These are phyloP conservation scores for Xestia rhomboidea DNA, from an alignment of 2,888 invertebrate genomes.

Conservation along the genomic window DNA sequence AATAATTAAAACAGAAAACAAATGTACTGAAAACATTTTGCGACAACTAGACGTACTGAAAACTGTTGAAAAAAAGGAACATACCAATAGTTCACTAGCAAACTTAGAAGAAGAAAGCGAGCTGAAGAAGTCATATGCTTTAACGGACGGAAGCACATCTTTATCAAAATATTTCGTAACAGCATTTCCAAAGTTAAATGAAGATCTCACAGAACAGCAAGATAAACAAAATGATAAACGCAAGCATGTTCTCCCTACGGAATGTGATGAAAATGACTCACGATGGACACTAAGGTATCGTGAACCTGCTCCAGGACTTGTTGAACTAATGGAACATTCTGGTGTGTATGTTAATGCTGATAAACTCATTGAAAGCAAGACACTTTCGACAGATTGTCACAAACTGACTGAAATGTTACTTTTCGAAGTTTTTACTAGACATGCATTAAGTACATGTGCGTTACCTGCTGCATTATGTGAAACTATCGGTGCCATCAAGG, in stretches of 20 bases:
- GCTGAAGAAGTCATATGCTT: not conserved
- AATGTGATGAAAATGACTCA: slow-evolving; percentile 11
- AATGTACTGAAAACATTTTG: not conserved
- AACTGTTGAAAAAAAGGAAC: not conserved
- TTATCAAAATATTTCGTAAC: not conserved
- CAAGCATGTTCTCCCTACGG: not conserved
- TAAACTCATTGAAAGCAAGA: slow-evolving; percentile 2
- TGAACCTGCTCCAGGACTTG: not conserved
- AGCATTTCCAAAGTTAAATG: not conserved
- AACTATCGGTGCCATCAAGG: not conserved
- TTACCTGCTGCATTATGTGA: too few relatives aligned
- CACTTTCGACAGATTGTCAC: not conserved
- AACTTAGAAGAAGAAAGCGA: not conserved
- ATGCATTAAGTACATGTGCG: slow-evolving; percentile 13
- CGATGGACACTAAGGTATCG: slow-evolving; percentile 26
- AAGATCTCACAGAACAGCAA: not conserved
- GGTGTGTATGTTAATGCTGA: slow-evolving; percentile 3
- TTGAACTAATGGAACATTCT: slow-evolving; percentile 21
- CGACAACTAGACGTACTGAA: not conserved
- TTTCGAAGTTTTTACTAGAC: not conserved
- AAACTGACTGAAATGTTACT: not conserved
- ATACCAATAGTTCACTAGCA: not conserved
- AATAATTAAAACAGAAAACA: slow-evolving; percentile 7
- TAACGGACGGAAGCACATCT: not conserved
- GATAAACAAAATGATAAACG: not conserved